phyloP scores from a whole-genome alignment of 1,140 invertebrate species.

The Solenopsis fugax region DNA sequence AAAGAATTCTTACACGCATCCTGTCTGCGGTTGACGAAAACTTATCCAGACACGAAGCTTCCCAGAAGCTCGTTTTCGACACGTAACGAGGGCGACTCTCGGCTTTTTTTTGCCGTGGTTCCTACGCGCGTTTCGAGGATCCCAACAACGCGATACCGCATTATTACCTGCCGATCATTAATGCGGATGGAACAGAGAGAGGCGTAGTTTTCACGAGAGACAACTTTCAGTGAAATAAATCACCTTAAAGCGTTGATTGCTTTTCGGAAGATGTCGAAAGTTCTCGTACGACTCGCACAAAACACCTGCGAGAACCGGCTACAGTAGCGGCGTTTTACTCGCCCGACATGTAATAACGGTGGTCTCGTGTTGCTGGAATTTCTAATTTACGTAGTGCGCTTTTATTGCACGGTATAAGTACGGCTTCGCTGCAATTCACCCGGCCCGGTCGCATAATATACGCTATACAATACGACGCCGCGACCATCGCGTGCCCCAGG shows the following conservation, averaged over 20 bases:
- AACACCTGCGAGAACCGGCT: conserved; percentile 5
- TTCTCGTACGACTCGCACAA: conserved; percentile 18
- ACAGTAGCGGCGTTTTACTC: background rate
- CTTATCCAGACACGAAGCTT: conserved; percentile 85
- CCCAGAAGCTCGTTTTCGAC: conserved; percentile 77
- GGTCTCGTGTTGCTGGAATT: conserved; percentile 34
- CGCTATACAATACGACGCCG: conserved; percentile 20
- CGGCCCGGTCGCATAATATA: conserved; percentile 46
- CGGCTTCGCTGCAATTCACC: conserved; percentile 21
- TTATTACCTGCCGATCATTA: conserved; percentile 59
- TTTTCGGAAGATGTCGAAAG: conserved; percentile 33
- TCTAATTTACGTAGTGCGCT: conserved; percentile 42
- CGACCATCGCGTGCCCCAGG: conserved; percentile 46
- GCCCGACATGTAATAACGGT: conserved; percentile 31
- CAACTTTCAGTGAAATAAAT: conserved; percentile 17
- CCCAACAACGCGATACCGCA: conserved; percentile 44
- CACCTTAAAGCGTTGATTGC: conserved; percentile 25
- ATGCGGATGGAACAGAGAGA: background rate
- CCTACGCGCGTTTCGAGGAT: conserved; percentile 59
- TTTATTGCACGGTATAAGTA: conserved; percentile 35
- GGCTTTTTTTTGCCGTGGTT: conserved; percentile 38
- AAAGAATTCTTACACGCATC: conserved; percentile 85
- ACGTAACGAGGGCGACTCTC: conserved; percentile 27
- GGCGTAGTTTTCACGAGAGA: conserved; percentile 21
- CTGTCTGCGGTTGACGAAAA: conserved; percentile 86